Evolutionary conservation across 2,888 invertebrate species (phyloP), one percentile per base, ranked within the genome.

Genomic region (Catocala nupta): DNA sequence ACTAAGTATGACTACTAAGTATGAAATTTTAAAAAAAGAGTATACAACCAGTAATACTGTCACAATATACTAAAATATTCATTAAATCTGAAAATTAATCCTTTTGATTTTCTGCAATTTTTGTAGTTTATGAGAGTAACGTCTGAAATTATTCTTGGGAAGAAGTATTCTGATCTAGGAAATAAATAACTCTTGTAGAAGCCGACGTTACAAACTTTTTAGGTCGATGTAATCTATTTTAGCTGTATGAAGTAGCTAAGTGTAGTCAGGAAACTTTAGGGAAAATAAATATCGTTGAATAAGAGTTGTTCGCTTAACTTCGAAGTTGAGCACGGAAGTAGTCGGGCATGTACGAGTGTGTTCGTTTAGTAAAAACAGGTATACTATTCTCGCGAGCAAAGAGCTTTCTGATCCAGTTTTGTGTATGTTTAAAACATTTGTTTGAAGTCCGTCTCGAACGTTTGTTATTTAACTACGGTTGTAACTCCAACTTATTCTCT

Each of bases 221-320:
- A 69, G 52, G 61, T 74, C 12, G 47, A 49, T 65, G 71, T 71
- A 74, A 75, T 75, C 69, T 75, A 75, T 75, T 77, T 77, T 60
- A 65, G 63, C 61, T 48, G 71, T 74, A 77, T 67, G 63, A 75
- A 70, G 65, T 50, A 63, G 55, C 67, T 71, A 67, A 75, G 63
- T 63, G 72, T 75, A 69, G 58, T 71, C 61, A 62, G 54, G 43
- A 65, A 77, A 77, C 55, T 77, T 63, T 16, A 49, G n/a, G 42
- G 39, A 65, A 74, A 77, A 75, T 74, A 77, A 75, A 75, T 75
- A 75, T 68, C 25, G 63, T 64, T 53, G 60, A 64, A 75, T 75
- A 71, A 59, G 63, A 67, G 67, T 68, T 62, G 59, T 64, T 62
- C 11, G 45, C 34, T 39, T 16, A 63, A 71, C 63, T 73, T 34